A percentile compares a stretch with the other conserved stretches of the same genome.
These are phyloP conservation scores for Hetaerina titia DNA, from an alignment of 2,888 invertebrate species.

Conservation along the genomic window DNA sequence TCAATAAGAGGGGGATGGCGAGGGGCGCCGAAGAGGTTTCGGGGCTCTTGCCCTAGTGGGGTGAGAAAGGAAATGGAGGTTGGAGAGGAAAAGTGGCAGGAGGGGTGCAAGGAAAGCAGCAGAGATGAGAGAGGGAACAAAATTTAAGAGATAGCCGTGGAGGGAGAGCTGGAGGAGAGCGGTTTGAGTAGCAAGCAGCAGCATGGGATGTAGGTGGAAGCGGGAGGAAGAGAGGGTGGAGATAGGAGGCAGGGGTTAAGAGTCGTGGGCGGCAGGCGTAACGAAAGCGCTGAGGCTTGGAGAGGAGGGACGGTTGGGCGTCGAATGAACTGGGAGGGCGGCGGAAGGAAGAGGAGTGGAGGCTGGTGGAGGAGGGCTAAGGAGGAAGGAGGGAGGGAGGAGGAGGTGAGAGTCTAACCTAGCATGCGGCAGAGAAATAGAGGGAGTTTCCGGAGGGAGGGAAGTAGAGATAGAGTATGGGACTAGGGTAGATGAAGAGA, in stretches of 20 bases:
- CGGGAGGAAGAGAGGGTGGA: background rate
- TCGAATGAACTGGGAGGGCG: conserved; percentile 1
- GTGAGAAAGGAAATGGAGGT: background rate
- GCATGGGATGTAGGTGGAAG: background rate
- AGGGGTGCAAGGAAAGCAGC: background rate
- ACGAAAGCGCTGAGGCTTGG: conserved; percentile 27
- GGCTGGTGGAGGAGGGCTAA: background rate
- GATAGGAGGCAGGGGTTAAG: background rate
- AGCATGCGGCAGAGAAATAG: background rate
- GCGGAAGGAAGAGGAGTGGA: background rate
- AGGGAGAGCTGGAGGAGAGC: background rate
- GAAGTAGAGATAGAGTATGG: background rate
- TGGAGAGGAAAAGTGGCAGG: background rate
- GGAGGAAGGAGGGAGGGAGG: background rate
- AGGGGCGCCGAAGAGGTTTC: background rate
- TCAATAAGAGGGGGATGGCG: background rate
- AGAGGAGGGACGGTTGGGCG: background rate
- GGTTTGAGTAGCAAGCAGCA: background rate
- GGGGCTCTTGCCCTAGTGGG: background rate
- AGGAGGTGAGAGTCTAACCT: background rate
- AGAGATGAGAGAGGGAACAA: background rate
- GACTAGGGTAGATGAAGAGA: background rate
- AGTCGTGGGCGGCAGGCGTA: conserved; percentile 21
- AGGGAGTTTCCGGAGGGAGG: background rate
- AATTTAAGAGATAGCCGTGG: background rate